Base-by-base conservation (phyloP, 2,113 vertebrate genomes). In the Oxyura jamaicensis region DNA sequence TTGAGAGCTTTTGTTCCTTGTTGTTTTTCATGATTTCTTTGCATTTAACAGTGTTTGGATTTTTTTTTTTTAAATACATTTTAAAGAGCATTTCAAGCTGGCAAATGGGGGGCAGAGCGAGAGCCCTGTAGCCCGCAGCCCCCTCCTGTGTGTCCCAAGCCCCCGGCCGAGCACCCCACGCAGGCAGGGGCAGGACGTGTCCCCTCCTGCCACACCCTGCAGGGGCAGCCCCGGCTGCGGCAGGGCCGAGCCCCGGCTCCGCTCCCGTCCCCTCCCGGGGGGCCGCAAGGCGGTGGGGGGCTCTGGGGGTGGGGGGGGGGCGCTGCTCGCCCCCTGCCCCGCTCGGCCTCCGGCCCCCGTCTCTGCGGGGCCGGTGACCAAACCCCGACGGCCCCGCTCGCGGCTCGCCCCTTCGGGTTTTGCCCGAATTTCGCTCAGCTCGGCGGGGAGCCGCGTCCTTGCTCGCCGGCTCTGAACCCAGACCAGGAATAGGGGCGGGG, bases 41-140 rank as follows among this genome's bases (percentile, higher is more conserved):
- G 96, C 86, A 93, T 97, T 97, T 95, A 95, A 94, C 96, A 98
- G 98, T 97, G 97, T 98, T 98, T 97, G 97, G 88, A 77, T 75
- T 95, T 95, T 95, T 79, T 48, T 63, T 63, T 63, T 74, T 68
- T 65, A 39, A 91, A 87, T 68, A 83, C 56, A 66, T 86, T 95
- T 93, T 84, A 83, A 91, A 93, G 60, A 95, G 80, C 65, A 69
- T 92, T 95, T 92, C 67, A 59, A 62, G 81, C 86, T 87, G 55
- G 67, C 63, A 96, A 87, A 88, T 60, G 67, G 78, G 80, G 87
- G 25, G 55, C 62, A 95, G 76, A 41, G 50, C 71, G 75, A 72
- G 62, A 84, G 25, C 36, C 25, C 58, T 66, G 31, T 16, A 69
- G 69, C 19, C 35, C 48, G 73, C 83, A n/a, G 55, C n/a, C 55